These are phyloP conservation scores for Dione vanillae DNA, from an alignment of 2,888 invertebrate genomes.

Conservation along the genomic window DNA sequence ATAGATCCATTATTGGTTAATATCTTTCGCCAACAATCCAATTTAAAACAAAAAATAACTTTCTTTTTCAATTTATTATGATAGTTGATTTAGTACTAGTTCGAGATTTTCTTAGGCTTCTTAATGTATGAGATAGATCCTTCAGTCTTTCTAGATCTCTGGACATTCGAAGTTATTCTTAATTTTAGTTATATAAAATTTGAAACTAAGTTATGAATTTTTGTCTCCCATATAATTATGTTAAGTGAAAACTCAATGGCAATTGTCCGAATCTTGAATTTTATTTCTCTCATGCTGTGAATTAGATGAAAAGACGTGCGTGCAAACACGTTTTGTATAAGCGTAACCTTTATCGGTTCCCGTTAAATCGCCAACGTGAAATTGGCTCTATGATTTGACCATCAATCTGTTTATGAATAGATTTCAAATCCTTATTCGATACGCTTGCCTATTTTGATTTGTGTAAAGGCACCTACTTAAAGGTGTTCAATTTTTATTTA, in stretches of 20 bases:
- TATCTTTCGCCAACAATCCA: not conserved
- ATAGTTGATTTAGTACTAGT: not conserved
- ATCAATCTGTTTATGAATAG: conserved; percentile 32
- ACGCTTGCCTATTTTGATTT: not conserved
- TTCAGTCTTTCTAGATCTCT: too few relatives aligned
- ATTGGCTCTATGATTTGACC: conserved; percentile 48
- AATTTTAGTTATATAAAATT: too few relatives aligned
- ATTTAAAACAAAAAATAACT: conserved; percentile 19
- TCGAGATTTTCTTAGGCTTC: not conserved
- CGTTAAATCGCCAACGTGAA: conserved; percentile 52
- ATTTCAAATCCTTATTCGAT: conserved; percentile 31
- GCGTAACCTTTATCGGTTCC: conserved; percentile 50
- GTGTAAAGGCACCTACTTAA: not conserved
- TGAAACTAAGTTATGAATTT: not conserved
- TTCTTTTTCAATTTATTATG: conserved; percentile 11
- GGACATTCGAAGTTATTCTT: too few relatives aligned
- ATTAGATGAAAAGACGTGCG: conserved; percentile 62
- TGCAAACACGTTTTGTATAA: conserved; percentile 52
- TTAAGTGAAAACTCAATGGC: conserved; percentile 8
- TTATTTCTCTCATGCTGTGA: conserved; percentile 63
- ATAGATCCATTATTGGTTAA: conserved; percentile 5
- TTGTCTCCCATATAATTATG: conserved; percentile 13
- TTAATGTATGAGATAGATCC: too few relatives aligned
- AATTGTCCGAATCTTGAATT: conserved; percentile 40
- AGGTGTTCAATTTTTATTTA: not conserved